Percentiles rank a stretch among this genome's conserved stretches.
Conservation (phyloP, 2,888 invertebrate species). For the Agrilus mali region DNA sequence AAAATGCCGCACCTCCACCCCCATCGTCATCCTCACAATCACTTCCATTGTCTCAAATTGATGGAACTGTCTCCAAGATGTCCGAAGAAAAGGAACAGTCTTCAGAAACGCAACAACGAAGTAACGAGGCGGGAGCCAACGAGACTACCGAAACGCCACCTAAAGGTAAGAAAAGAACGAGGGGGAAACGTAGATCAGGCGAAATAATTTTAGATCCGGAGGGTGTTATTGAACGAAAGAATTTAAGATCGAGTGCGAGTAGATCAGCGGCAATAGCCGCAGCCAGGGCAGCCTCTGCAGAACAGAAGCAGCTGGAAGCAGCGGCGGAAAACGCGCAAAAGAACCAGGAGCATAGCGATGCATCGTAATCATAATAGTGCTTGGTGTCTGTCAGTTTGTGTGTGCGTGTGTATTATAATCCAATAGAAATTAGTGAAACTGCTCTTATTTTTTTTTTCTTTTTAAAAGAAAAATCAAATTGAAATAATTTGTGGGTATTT, state of each 20-base stretch:
- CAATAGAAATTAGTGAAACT: background rate
- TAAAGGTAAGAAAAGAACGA: conserved; percentile 28
- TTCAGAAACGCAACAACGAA: conserved; percentile 9
- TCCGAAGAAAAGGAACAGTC: conserved; percentile 6
- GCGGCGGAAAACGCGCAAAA: conserved; percentile 30
- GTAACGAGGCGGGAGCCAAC: conserved; percentile 14
- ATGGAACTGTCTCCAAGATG: conserved; percentile 6
- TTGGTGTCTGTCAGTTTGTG: conserved; percentile 2
- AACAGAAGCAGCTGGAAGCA: conserved; percentile 25
- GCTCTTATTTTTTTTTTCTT: background rate
- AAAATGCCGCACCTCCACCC: conserved; percentile 7
- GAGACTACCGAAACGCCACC: conserved; percentile 21
- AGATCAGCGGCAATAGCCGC: conserved; percentile 46
- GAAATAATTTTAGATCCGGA: conserved; percentile 42
- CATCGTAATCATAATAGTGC: conserved; percentile 15
- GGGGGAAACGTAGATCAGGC: conserved; percentile 35
- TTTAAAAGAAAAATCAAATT: conserved; percentile 4
- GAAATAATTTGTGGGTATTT: conserved; percentile 21
- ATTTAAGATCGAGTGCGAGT: conserved; percentile 60
- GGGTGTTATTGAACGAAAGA: conserved; percentile 45
- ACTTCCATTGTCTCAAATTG: background rate
- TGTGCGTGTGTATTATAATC: conserved; percentile 2
- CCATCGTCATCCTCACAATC: conserved; percentile 3
- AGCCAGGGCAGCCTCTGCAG: conserved; percentile 37
- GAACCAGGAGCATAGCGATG: conserved; percentile 25